Base-by-base conservation (phyloP, 2,888 invertebrate species). In the Tenthredo mesomela region DNA sequence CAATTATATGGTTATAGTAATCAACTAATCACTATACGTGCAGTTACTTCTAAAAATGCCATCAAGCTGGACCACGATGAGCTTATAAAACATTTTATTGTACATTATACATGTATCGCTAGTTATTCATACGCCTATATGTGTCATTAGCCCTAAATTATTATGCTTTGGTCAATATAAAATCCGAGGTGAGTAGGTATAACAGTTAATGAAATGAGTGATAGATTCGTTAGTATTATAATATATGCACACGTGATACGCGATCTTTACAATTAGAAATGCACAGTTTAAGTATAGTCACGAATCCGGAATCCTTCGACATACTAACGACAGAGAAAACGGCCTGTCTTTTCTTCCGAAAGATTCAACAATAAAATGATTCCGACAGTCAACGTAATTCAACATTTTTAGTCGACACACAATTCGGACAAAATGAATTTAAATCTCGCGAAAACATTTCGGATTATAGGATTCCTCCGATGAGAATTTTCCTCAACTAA, bases 121-220 rank as follows among this genome's bases (percentile, higher is more conserved):
- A 73, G 21, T 73, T 40, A 9, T n/a, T 43, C 43, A 73, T 70
- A 70, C 43, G 33, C 10, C 33, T 73, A 73, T 40, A 12, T 43
- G 73, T 73, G 18, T 43, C n/a, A 73, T 73, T 73, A 73, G 73
- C 25, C 40, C 73, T 73, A 73, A 43, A 73, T 43, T 73, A 73
- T 25, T 73, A 43, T 73, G 40, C 40, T 54, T 50, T 77, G 77
- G 77, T 77, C 77, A 54, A 54, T 77, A 77, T 47, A 77, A 54
- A 77, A 77, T 77, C n/a, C 77, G 33, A 29, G 33, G 29, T 77
- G 6, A 77, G 18, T 77, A 50, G 77, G 67, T 67, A 67, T 33
- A 67, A 67, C 29, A 50, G 40, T 33, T 29, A 54, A 29, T 77
- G 18, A 77, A 77, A 77, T 47, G 47, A 40, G 33, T 33, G 29